Evolutionary conservation across 1,140 invertebrate species (phyloP), one percentile per base, ranked within the genome.

Genomic region (Heliconius hermathena): DNA sequence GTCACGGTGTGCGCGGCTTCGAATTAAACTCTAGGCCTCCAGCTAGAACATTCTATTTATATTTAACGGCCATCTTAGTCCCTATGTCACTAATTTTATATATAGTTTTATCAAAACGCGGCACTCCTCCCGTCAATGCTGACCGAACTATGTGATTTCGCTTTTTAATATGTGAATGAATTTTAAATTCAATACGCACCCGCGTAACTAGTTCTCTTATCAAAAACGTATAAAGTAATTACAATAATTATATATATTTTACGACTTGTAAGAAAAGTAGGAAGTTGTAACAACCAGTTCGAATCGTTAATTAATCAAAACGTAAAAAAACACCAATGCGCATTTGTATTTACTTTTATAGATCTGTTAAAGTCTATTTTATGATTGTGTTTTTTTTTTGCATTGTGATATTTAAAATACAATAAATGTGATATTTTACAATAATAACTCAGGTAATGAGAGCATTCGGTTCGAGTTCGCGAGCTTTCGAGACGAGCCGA

Each of bases 41-140:
- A 71, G 78, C 83, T 83, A 80, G 85, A 85, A 83, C 78, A 82
- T 87, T 87, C 85, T 84, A 84, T 85, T 87, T 81, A 82, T 82
- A 82, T 79, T 81, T 73, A 66, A 78, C 71, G 70, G 80, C 52
- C 66, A 33, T 78, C 72, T 66, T 76, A 73, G 77, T 81, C 75
- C 74, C 72, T 73, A 78, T 81, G 76, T 29, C 76, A 70, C 46
- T 76, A 74, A 74, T 78, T 74, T 36, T 74, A 74, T 74, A 78
- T 41, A 78, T 74, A 70, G 33, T 46, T 60, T 54, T 73, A 71
- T 60, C 66, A 78, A 73, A 29, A 77, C 49, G 26, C 38, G 49
- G 36, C 33, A 46, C 54, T 73, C 18, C 52, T 36, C 77, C 77
- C 29, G 54, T 54, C 71, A 66, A 49, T 72, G 46, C 41, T 41